A percentile compares a stretch with the other conserved stretches of the same genome.
phyloP scores from a whole-genome alignment of 2,113 vertebrate genomes.

The Gila orcuttii region DNA sequence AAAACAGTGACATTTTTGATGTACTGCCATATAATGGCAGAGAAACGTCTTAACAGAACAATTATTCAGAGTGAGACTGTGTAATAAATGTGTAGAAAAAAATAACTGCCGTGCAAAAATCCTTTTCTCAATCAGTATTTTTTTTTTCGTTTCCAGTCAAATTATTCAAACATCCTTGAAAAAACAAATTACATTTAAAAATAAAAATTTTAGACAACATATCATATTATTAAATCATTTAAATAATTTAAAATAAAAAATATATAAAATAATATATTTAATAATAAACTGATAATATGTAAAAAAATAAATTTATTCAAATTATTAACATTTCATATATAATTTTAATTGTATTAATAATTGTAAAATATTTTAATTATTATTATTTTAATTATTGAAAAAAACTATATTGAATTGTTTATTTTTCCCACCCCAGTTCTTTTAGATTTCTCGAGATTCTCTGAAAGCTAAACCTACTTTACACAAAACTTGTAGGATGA shows the following conservation, averaged over 20 bases:
- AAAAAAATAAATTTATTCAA: neutral
- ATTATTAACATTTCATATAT: no score
- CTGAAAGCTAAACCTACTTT: neutral
- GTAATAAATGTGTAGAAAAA: neutral
- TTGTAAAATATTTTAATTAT: no score
- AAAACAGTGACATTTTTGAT: constrained; percentile 15
- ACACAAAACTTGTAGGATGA: neutral
- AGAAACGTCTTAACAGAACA: neutral
- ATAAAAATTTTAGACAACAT: neutral
- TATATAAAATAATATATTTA: neutral
- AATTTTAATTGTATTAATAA: no score
- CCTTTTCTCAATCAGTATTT: neutral
- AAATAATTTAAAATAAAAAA: neutral
- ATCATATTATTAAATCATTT: neutral
- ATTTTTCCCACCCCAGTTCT: no score
- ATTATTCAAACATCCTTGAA: no score
- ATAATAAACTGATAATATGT: neutral
- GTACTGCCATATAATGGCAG: constrained; percentile 1
- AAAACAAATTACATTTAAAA: no score
- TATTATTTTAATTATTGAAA: no score
- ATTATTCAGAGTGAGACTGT: neutral
- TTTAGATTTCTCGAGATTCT: neutral
- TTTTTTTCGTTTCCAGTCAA: no score
- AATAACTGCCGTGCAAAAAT: neutral
- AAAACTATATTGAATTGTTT: neutral